Evolutionary conservation across 2,113 vertebrate genomes (phyloP).

Genomic region (Triplophysa rosa): DNA sequence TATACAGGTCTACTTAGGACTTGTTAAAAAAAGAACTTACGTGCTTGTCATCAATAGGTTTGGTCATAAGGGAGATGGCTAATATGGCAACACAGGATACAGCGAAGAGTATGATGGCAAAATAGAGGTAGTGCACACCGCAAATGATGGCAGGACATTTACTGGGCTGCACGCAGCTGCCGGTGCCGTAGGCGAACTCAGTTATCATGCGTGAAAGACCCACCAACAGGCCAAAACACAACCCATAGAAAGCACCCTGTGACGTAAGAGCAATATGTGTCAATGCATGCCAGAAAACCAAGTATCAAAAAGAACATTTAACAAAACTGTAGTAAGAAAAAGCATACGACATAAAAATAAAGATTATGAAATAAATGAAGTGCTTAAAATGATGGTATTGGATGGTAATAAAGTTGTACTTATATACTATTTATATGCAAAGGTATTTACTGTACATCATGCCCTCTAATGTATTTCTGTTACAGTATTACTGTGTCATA

Average conservation of each 20-base stretch:
- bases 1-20: too few species aligned
- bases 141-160: constrained; percentile 90
- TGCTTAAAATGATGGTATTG: too few species aligned
- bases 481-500: too few species aligned
- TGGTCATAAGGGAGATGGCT: constrained; percentile 84
- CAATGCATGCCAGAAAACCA: too few species aligned
- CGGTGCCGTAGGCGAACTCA: constrained; percentile 87
- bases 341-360: too few species aligned
- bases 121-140: constrained; percentile 94
- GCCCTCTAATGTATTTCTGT: too few species aligned
- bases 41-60: constrained; percentile 90
- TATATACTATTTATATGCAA: too few species aligned
- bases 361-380: too few species aligned
- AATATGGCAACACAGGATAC: constrained; percentile 71
- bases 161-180: constrained; percentile 83
- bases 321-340: too few species aligned
- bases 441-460: too few species aligned
- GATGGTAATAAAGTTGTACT: too few species aligned
- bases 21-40: constrained; percentile 69
- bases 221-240: constrained; percentile 78
- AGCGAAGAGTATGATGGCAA: constrained; percentile 85
- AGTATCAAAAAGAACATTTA: too few species aligned
- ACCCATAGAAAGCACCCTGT: constrained; percentile 92
- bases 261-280: constrained; percentile 1
- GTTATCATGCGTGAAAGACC: constrained; percentile 86